phyloP scores from a whole-genome alignment of 2,797 vertebrate species.

The Triplophysa yarkandensis region DNA sequence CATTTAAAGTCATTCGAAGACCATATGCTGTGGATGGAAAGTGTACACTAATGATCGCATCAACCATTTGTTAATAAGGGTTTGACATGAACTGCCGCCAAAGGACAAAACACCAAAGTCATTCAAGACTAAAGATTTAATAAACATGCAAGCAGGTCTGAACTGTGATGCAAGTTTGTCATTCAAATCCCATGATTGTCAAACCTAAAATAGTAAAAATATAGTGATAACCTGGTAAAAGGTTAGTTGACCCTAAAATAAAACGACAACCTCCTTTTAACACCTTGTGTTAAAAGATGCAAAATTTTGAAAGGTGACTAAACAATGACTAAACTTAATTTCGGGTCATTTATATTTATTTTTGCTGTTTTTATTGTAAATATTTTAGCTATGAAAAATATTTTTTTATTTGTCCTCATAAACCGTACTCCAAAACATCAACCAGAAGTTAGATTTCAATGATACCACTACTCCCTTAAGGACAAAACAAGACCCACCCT shows the following conservation, averaged over 20 bases:
- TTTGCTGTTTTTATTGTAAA: no score
- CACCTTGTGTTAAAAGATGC: no score
- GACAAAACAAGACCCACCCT: no score
- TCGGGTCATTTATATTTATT: no score
- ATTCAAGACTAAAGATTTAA: constrained; percentile 1
- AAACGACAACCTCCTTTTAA: no score
- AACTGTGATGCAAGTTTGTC: background rate
- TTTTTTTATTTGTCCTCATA: no score
- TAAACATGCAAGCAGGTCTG: background rate
- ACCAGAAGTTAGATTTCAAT: no score
- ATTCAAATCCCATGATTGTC: background rate
- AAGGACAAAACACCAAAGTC: constrained; percentile 20
- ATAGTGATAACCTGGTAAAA: background rate
- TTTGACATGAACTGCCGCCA: constrained; percentile 20
- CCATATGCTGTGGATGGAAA: constrained; percentile 11
- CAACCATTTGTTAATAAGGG: constrained; percentile 16
- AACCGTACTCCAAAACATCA: no score
- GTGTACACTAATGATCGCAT: constrained; percentile 33
- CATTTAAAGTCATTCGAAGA: background rate
- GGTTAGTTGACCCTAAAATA: background rate
- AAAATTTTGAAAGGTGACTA: background rate
- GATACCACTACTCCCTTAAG: no score
- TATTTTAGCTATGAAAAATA: no score
- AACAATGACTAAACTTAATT: background rate
- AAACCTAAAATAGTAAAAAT: background rate